Conservation (phyloP, 30 jellyfish, hydroid and myxozoan species). For the Sanderia malayensis region DNA sequence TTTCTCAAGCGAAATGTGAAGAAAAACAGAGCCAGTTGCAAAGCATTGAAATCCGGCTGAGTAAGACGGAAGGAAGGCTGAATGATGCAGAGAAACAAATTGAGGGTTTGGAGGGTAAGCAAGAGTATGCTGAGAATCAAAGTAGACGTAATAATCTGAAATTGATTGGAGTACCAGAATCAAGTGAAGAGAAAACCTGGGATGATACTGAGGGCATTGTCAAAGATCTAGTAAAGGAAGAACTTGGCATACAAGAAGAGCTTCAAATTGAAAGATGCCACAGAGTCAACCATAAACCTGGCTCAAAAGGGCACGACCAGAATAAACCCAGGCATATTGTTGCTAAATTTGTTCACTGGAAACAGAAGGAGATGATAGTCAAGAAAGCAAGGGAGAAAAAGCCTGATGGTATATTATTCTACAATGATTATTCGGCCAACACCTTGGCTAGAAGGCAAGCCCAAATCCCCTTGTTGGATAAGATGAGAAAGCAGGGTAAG, state of each 20-base stretch:
- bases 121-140: slow-evolving; percentile 18
- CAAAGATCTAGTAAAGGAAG: slow-evolving; percentile 12
- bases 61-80: background rate
- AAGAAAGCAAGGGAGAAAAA: background rate
- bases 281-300: slow-evolving; percentile 5
- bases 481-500: background rate
- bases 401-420: slow-evolving; percentile 5
- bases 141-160: slow-evolving; percentile 9
- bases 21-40: background rate
- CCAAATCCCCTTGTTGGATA: background rate
- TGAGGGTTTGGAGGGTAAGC: slow-evolving; percentile 3
- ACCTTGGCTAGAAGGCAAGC: slow-evolving; percentile 7
- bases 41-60: background rate
- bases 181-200: slow-evolving; percentile 20
- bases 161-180: slow-evolving; percentile 5
- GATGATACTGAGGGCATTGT: slow-evolving; percentile 29
- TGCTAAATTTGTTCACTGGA: slow-evolving; percentile 17
- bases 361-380: slow-evolving; percentile 3
- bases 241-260: slow-evolving; percentile 5
- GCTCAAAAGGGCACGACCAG: background rate
- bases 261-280: slow-evolving; percentile 20
- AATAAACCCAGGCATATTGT: slow-evolving; percentile 1
- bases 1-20: background rate
- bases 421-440: background rate
- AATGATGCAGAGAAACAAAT: slow-evolving; percentile 1